Conservation (phyloP, 2,113 vertebrate species). For the Otolemur garnettii region DNA sequence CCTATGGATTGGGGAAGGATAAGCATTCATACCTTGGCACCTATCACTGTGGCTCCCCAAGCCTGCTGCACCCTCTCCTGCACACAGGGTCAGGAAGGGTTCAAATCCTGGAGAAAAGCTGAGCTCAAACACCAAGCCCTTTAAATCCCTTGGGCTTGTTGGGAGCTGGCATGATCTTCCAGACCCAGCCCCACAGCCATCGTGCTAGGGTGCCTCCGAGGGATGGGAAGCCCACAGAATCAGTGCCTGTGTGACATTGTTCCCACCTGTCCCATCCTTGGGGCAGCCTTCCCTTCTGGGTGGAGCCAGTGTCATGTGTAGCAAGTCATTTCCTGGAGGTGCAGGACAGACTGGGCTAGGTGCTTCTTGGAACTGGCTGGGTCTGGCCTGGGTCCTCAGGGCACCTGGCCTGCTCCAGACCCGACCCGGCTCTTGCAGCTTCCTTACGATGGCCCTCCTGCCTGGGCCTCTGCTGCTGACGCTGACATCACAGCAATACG, state of each 20-base stretch:
- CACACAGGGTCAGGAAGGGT: neutral
- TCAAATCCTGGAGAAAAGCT: neutral
- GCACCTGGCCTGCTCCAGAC: neutral
- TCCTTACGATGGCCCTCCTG: neutral
- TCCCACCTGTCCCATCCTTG: no score
- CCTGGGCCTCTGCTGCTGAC: neutral
- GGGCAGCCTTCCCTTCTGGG: neutral
- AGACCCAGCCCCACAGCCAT: no score
- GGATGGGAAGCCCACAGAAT: neutral
- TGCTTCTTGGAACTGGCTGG: neutral
- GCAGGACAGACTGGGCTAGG: neutral
- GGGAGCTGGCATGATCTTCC: neutral
- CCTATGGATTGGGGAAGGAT: neutral
- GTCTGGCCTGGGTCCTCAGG: neutral
- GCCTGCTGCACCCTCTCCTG: neutral
- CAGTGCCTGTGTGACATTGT: neutral
- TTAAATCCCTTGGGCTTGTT: no score
- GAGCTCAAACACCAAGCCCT: neutral
- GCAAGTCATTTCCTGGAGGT: neutral
- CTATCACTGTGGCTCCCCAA: neutral
- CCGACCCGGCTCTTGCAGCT: neutral
- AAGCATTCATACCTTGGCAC: neutral
- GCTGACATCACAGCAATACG: neutral
- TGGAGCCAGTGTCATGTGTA: neutral
- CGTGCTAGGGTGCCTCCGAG: neutral